Base-by-base conservation (phyloP, 2,888 invertebrate genomes). In the Oxyteleia sp. region DNA sequence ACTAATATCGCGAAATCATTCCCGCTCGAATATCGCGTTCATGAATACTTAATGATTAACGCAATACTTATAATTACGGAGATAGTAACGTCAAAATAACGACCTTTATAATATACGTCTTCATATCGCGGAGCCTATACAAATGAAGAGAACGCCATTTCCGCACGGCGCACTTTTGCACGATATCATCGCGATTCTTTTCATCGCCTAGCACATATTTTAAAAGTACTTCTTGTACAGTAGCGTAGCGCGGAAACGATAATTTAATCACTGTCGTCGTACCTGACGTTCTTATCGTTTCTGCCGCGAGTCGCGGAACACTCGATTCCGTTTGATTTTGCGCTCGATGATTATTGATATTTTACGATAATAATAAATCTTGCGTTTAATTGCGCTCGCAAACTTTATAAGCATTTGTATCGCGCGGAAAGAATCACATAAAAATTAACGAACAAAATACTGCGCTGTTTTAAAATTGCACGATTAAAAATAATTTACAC, bases 181-280 rank as follows among this genome's bases (percentile, higher is more conserved):
- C 72, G 80, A 83, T 84, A 75, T 84, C 74, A 84, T 84, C 84
- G 72, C 81, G 84, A 81, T 78, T 76, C 81, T 84, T 84, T 81
- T 81, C 84, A 84, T 84, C 81, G 74, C 84, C 61, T 76, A 64
- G 69, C 80, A 81, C 84, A 78, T 84, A 84, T 81, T 84, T 84
- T 81, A 76, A 81, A 61, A 63, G 53, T 66, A 53, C 57, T 64
- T 71, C 64, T 35, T 41, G 76, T 29, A 74, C 81, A 69, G 69
- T 59, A 74, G 64, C 74, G 78, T 82, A 64, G 84, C 75, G 66
- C 87, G 84, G 84, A 84, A 87, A 84, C 86, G 79, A 86, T 85
- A 85, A 85, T 86, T 87, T 87, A 86, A 86, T 87, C 87, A 86
- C 84, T 86, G 87, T 86, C 85, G 82, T 85, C 64, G 66, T 71